Evolutionary conservation across 1,140 invertebrate genomes (phyloP).

Genomic region (Melanaphis sacchari): DNA sequence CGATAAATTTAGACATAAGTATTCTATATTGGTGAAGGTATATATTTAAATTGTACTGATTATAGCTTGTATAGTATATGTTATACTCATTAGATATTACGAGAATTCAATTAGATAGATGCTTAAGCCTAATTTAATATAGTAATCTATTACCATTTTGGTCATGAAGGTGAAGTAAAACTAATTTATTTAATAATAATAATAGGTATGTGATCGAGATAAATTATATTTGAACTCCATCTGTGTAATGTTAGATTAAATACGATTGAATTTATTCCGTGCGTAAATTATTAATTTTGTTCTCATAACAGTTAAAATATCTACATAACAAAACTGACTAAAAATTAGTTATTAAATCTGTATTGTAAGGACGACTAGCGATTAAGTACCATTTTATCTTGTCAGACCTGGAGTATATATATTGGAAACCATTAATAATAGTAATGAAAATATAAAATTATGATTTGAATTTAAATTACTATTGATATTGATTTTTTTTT

Average conservation of each 20-base stretch:
- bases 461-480: neutral
- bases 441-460: neutral
- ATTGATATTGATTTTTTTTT: neutral
- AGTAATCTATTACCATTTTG: neutral
- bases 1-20: no score
- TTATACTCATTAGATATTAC: neutral
- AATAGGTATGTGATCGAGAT: neutral
- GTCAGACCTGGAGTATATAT: neutral
- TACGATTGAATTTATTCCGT: neutral
- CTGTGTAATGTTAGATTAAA: neutral
- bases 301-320: neutral
- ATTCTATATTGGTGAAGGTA: no score
- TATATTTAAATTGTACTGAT: no score
- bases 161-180: neutral
- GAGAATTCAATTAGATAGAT: neutral
- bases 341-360: neutral
- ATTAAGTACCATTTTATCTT: neutral
- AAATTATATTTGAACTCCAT: neutral
- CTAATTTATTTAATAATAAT: neutral
- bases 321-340: neutral
- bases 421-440: neutral
- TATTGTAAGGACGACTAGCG: neutral
- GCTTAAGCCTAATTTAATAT: neutral
- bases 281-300: neutral
- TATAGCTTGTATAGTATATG: no score